These are phyloP conservation scores for Calephelis nemesis DNA, from an alignment of 1,140 invertebrate genomes.

Conservation along the genomic window DNA sequence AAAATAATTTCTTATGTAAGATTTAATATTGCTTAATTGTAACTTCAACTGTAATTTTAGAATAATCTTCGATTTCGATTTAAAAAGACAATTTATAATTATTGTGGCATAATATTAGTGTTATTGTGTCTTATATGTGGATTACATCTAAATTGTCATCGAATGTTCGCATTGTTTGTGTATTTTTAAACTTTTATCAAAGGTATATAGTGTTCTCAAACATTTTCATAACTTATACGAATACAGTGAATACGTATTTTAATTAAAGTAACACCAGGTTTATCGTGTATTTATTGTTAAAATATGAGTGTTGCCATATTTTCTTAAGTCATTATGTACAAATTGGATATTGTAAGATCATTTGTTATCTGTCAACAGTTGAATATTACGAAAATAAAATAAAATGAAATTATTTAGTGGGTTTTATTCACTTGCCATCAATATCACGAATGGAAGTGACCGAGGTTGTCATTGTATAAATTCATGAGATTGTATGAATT, in stretches of 20 bases:
- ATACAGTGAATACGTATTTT: constrained; percentile 31
- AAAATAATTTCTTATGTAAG: constrained; percentile 24
- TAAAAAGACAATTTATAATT: constrained; percentile 61
- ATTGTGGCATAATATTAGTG: constrained; percentile 53
- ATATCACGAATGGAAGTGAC: too few species aligned
- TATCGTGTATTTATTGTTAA: constrained; percentile 72
- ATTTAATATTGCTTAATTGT: constrained; percentile 29
- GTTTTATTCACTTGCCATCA: constrained; percentile 36
- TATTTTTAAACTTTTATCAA: constrained; percentile 20
- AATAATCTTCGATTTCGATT: constrained; percentile 47
- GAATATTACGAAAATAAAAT: constrained; percentile 78
- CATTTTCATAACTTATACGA: constrained; percentile 22
- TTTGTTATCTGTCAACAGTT: constrained; percentile 78
- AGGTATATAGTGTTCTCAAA: constrained; percentile 19
- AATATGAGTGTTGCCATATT: constrained; percentile 78
- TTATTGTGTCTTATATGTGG: constrained; percentile 43
- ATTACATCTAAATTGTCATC: constrained; percentile 40
- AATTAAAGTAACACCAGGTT: constrained; percentile 47
- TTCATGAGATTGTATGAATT: too few species aligned
- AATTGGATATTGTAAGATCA: constrained; percentile 77
- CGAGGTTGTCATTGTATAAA: too few species aligned
- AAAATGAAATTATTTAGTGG: constrained; percentile 51
- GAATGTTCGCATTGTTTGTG: constrained; percentile 42
- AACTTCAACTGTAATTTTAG: constrained; percentile 27
- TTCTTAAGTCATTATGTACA: constrained; percentile 79